These are phyloP conservation scores for Caenorhabditis virilis DNA, from an alignment of 2,888 invertebrate genomes.

Conservation along the genomic window DNA sequence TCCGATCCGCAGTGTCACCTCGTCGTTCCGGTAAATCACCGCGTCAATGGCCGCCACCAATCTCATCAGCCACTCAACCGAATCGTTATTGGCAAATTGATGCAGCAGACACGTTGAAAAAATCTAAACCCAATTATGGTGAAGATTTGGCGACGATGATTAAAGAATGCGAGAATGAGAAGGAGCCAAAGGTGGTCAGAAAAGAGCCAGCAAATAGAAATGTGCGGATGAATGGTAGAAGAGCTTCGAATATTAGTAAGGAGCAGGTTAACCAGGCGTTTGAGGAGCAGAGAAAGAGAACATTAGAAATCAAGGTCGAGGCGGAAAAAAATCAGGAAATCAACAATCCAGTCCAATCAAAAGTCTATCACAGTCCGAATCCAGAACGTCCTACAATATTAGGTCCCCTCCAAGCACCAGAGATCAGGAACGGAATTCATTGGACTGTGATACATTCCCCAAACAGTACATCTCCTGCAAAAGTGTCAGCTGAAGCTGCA, in stretches of 20 bases:
- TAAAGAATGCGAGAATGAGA: conserved; percentile 8
- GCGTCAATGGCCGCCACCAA: conserved; percentile 43
- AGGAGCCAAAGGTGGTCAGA: conserved; percentile 3
- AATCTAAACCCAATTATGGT: conserved; percentile 20
- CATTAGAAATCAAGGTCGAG: conserved; percentile 4
- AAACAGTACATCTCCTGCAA: conserved; percentile 7
- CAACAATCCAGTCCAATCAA: not conserved
- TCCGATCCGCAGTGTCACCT: conserved; percentile 48
- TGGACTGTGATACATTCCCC: conserved; percentile 43
- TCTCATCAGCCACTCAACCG: conserved; percentile 7
- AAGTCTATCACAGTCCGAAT: not conserved
- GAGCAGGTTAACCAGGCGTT: conserved; percentile 35
- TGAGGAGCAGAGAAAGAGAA: conserved; percentile 17
- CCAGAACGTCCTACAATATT: not conserved
- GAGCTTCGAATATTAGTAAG: conserved; percentile 32
- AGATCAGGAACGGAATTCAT: conserved; percentile 34
- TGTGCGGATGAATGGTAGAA: conserved; percentile 6
- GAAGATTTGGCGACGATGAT: conserved; percentile 31
- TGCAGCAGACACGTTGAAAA: conserved; percentile 34
- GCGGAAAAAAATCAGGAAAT: not conserved
- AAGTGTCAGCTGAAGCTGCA: conserved; percentile 10
- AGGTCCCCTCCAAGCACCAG: conserved; percentile 9
- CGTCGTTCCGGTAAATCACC: conserved; percentile 25
- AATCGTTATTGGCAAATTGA: conserved; percentile 52
- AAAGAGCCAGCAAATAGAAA: too few species aligned